These are phyloP conservation scores for Leucophora obtusa DNA, from an alignment of 2,888 invertebrate species.

Conservation along the genomic window DNA sequence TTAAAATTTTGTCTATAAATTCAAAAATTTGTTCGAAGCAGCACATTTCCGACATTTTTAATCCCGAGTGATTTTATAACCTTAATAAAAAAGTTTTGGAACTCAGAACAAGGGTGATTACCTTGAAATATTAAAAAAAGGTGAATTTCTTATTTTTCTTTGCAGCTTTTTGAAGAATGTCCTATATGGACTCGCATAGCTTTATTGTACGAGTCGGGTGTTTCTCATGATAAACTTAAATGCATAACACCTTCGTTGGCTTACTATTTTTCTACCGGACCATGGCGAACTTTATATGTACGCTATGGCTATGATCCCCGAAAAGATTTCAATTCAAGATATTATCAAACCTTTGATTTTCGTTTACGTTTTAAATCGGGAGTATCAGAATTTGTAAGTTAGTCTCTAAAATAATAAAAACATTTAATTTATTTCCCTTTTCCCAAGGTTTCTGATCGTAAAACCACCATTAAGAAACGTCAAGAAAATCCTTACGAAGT, in stretches of 20 bases:
- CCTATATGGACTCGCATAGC: constrained; percentile 94
- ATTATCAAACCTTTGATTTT: constrained; percentile 94
- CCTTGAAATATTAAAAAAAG: background rate
- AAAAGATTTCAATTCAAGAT: constrained; percentile 86
- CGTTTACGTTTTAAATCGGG: constrained; percentile 79
- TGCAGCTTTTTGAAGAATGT: constrained; percentile 87
- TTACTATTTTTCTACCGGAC: constrained; percentile 92
- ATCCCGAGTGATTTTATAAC: no score
- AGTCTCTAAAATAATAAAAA: background rate
- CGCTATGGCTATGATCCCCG: constrained; percentile 95
- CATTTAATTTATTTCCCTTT: background rate
- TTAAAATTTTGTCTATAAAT: no score
- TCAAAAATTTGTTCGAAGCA: no score
- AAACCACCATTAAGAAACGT: constrained; percentile 68
- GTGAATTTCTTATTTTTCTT: background rate
- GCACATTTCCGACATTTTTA: no score
- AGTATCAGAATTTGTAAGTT: constrained; percentile 73
- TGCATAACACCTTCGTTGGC: constrained; percentile 89
- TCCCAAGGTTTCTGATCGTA: constrained; percentile 69
- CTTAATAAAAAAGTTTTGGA: no score
- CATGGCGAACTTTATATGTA: constrained; percentile 95
- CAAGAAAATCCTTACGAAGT: constrained; percentile 73
- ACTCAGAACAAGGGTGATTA: no score
- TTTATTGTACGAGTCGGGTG: constrained; percentile 83
- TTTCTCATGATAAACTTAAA: constrained; percentile 83